phyloP scores from a whole-genome alignment of 1,140 invertebrate species.

The Drosophila baimaii region DNA sequence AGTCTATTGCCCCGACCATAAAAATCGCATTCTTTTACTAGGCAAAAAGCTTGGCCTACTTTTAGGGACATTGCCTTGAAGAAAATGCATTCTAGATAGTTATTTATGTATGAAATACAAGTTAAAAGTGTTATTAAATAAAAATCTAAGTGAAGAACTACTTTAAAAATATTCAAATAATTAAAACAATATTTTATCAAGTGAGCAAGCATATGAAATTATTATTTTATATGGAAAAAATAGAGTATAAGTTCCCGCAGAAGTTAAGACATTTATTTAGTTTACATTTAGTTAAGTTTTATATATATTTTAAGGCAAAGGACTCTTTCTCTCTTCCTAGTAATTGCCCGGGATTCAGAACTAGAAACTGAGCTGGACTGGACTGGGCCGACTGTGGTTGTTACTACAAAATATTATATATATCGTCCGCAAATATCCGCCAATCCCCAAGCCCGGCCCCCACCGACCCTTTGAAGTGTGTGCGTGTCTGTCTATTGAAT shows the following conservation, averaged over 20 bases:
- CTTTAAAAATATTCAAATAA: no score
- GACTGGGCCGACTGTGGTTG: neutral
- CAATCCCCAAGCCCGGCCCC: neutral
- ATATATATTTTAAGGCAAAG: no score
- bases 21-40: no score
- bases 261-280: neutral
- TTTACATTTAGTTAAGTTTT: no score
- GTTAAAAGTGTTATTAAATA: neutral
- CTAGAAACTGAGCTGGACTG: neutral
- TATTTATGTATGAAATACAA: no score
- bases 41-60: neutral
- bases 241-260: neutral
- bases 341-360: neutral
- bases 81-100: no score
- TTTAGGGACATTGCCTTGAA: no score
- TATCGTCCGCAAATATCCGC: neutral
- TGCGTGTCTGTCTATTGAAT: constrained; percentile 27
- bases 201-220: neutral
- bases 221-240: neutral
- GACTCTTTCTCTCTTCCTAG: neutral
- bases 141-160: rapidly evolving
- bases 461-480: neutral
- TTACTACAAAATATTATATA: neutral
- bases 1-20: no score
- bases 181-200: neutral